These are phyloP conservation scores for Stegastes partitus DNA, from an alignment of 2,113 vertebrate genomes.

Conservation along the genomic window DNA sequence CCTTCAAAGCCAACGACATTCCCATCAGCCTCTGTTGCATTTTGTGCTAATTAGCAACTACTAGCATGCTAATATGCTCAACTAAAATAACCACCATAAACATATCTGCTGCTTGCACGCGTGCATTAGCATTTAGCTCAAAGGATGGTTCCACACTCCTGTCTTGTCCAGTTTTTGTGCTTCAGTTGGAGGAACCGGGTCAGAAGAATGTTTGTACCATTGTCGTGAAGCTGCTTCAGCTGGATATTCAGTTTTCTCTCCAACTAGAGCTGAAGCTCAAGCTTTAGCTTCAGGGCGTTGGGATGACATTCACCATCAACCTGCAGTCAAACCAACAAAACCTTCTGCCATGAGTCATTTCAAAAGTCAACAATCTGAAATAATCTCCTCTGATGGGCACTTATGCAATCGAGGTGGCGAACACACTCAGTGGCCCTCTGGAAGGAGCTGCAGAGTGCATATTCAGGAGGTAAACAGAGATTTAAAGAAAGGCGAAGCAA, in stretches of 20 bases:
- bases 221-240: not conserved
- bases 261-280: conserved; percentile 27
- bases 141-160: too few relatives aligned
- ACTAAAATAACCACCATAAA: too few relatives aligned
- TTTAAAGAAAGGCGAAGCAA: conserved; percentile 12
- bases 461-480: conserved; percentile 32
- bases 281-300: conserved; percentile 28
- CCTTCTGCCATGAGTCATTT: conserved; percentile 24
- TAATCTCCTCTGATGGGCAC: conserved; percentile 29
- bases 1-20: too few relatives aligned
- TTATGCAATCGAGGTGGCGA: conserved; percentile 41
- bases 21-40: too few relatives aligned
- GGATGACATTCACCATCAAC: conserved; percentile 28
- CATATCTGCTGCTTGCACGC: too few relatives aligned
- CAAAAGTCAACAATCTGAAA: conserved; percentile 45
- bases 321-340: conserved; percentile 34
- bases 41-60: too few relatives aligned
- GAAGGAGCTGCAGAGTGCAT: conserved; percentile 21
- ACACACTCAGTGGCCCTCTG: conserved; percentile 5
- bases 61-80: too few relatives aligned
- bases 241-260: not conserved
- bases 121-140: too few relatives aligned
- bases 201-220: too few relatives aligned
- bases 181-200: too few relatives aligned
- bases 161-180: too few relatives aligned